Percentiles rank a stretch among this genome's conserved stretches.
phyloP scores from a whole-genome alignment of 1,140 invertebrate genomes.

The Saccostrea cuccullata region DNA sequence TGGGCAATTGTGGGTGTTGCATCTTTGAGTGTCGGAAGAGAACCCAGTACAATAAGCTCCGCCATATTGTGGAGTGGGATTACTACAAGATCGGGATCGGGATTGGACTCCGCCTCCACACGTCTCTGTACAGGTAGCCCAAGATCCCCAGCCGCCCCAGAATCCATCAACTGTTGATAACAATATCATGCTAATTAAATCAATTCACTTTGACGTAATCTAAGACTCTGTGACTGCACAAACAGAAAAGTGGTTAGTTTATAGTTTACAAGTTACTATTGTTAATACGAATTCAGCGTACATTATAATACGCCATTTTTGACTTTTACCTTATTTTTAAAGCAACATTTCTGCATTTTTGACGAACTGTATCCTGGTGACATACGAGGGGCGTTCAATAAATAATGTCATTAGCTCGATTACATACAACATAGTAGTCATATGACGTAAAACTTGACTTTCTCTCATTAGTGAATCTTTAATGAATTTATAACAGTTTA shows the following conservation, averaged over 20 bases:
- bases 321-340: not conserved
- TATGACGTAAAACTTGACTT: no score
- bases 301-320: not conserved
- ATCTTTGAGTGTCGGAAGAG: not conserved
- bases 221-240: no score
- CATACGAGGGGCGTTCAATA: no score
- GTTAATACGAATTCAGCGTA: not conserved
- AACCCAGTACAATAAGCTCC: slow-evolving; percentile 61
- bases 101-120: slow-evolving; percentile 63
- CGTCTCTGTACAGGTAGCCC: slow-evolving; percentile 60
- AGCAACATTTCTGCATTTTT: not conserved
- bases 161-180: not conserved
- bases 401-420: no score
- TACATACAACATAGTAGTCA: no score
- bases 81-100: slow-evolving; percentile 59
- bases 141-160: not conserved
- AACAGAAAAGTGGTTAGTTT: not conserved
- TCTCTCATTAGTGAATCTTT: no score
- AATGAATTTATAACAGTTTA: no score
- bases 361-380: not conserved
- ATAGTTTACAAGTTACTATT: not conserved
- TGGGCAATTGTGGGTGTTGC: slow-evolving; percentile 28
- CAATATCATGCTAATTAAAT: not conserved
- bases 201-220: not conserved
- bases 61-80: slow-evolving; percentile 61